Evolutionary conservation across 2,797 vertebrate species (phyloP).

Genomic region (Gallinago stenura): DNA sequence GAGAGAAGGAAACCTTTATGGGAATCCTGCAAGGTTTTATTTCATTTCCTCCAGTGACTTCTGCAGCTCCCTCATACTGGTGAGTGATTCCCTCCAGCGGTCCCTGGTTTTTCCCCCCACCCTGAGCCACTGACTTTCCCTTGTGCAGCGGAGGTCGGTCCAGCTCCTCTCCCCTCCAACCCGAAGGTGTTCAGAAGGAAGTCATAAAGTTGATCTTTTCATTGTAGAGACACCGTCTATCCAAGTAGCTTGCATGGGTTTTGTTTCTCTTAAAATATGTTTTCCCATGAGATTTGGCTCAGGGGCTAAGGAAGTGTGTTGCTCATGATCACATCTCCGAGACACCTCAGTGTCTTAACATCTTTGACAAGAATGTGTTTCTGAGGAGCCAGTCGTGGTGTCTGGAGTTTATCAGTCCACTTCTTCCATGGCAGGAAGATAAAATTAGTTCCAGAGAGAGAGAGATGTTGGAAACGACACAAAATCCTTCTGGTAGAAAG

Average conservation of each 20-base stretch:
- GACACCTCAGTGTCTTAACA: conserved; percentile 16
- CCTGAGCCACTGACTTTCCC: background rate
- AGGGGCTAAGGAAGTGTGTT: background rate
- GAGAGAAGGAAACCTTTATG: background rate
- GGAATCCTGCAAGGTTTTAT: background rate
- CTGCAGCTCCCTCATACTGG: background rate
- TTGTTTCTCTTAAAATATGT: background rate
- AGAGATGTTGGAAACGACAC: background rate
- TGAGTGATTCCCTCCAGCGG: background rate
- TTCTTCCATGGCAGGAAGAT: background rate
- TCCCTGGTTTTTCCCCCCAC: background rate
- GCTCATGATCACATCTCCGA: background rate
- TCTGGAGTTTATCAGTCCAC: conserved; percentile 49
- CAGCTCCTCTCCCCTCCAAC: background rate
- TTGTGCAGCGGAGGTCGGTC: background rate
- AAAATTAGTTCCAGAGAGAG: conserved; percentile 51
- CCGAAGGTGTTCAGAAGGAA: conserved; percentile 6
- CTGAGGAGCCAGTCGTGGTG: background rate
- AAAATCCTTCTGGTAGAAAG: conserved; percentile 13
- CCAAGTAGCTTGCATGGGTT: background rate
- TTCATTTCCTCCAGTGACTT: background rate
- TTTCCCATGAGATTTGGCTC: background rate
- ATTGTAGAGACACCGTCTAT: background rate
- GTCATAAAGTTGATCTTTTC: background rate
- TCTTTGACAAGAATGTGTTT: conserved; percentile 21